These are phyloP conservation scores for Tachyglossus aculeatus DNA, from an alignment of 2,797 vertebrate genomes.

Conservation along the genomic window DNA sequence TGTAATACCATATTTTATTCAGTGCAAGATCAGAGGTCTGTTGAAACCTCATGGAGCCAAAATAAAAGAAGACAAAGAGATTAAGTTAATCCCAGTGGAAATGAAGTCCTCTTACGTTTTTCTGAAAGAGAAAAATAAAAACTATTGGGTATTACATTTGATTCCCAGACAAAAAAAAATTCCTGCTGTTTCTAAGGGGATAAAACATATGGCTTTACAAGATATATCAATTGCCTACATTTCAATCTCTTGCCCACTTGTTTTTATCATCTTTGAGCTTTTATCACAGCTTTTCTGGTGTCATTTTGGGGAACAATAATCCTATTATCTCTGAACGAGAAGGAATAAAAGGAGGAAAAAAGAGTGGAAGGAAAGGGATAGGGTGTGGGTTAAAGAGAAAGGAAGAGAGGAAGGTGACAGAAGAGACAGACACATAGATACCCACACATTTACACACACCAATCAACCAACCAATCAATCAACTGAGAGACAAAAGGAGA, in stretches of 20 bases:
- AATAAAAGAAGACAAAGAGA: constrained; percentile 64
- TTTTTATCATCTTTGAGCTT: constrained; percentile 34
- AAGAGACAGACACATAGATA: too few relatives aligned
- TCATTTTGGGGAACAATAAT: neutral
- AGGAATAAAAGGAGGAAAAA: neutral
- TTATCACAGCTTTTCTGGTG: neutral
- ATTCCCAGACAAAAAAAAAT: constrained; percentile 39
- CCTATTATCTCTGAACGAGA: neutral
- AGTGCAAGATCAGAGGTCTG: constrained; percentile 54
- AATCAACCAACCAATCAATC: too few relatives aligned
- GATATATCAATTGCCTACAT: constrained; percentile 54
- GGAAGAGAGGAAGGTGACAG: neutral
- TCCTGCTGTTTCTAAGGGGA: constrained; percentile 56
- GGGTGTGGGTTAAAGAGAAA: neutral
- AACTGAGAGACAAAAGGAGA: neutral
- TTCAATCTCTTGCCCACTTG: constrained; percentile 39
- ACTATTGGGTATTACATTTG: constrained; percentile 17
- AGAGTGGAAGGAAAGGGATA: neutral
- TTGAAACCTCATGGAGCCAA: constrained; percentile 58
- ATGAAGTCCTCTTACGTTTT: constrained; percentile 53
- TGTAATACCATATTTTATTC: constrained; percentile 60
- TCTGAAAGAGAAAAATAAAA: constrained; percentile 42
- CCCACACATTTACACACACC: too few relatives aligned
- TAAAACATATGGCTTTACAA: constrained; percentile 52
- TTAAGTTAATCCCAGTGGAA: constrained; percentile 69